Conservation (phyloP, 2,888 invertebrate species). For the Drosophila hamatofila region DNA sequence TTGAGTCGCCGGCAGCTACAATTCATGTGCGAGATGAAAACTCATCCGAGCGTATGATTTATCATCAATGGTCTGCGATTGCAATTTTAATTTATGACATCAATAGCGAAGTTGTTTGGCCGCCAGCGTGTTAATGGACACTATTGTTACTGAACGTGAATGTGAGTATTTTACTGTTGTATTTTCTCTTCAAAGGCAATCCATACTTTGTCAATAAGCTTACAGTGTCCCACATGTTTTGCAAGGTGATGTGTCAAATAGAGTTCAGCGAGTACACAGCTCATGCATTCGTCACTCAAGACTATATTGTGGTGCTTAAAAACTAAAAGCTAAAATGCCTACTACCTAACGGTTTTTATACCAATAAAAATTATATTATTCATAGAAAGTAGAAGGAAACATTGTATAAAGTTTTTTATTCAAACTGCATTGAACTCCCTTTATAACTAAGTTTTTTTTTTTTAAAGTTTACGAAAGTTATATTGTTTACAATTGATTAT, state of each 20-base stretch:
- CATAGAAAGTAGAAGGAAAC: background rate
- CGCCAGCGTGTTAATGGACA: conserved; percentile 70
- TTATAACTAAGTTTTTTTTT: no score
- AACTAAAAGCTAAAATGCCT: background rate
- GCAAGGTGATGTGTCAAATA: conserved; percentile 17
- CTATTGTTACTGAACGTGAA: conserved; percentile 62
- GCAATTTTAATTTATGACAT: conserved; percentile 75
- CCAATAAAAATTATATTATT: background rate
- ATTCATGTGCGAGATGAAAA: conserved; percentile 74
- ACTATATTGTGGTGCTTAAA: background rate
- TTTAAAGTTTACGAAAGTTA: no score
- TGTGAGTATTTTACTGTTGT: conserved; percentile 30
- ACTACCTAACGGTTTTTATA: background rate
- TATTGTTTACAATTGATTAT: no score
- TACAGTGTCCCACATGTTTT: conserved; percentile 16
- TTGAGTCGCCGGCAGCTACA: conserved; percentile 63
- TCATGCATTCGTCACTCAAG: background rate
- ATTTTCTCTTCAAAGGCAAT: conserved; percentile 30
- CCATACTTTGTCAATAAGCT: conserved; percentile 49
- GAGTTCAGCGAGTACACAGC: background rate
- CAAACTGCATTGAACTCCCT: no score
- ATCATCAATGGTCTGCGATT: conserved; percentile 74
- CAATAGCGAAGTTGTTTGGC: conserved; percentile 67
- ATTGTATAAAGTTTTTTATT: no score
- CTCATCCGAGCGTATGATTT: conserved; percentile 72